Percentiles rank a stretch among this genome's conserved stretches.
Conservation (phyloP, 2,888 invertebrate species). For the Mesopsocus fuscifrons region DNA sequence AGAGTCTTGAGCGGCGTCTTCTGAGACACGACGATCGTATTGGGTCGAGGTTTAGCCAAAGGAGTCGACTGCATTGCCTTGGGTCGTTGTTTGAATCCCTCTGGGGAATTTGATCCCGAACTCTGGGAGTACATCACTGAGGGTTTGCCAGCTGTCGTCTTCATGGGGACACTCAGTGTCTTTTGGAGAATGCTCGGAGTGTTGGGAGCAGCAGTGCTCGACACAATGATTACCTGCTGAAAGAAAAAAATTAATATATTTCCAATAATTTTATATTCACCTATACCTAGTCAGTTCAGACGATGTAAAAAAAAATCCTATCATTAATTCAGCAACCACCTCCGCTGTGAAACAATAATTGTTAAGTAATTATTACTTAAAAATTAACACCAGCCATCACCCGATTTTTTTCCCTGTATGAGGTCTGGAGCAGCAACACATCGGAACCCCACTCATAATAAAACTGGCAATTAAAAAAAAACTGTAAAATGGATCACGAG, state of each 20-base stretch:
- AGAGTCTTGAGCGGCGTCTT: neutral
- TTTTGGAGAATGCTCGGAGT: slow-evolving; percentile 16
- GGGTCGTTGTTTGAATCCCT: neutral
- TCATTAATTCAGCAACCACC: too few species aligned
- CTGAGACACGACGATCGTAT: neutral
- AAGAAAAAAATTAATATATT: slow-evolving; percentile 1
- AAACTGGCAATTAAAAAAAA: too few species aligned
- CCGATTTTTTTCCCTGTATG: too few species aligned
- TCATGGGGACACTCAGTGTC: slow-evolving; percentile 16
- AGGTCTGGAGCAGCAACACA: too few species aligned
- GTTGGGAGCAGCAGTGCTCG: slow-evolving; percentile 13
- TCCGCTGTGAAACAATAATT: too few species aligned
- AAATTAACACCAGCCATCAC: too few species aligned
- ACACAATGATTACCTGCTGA: slow-evolving; percentile 16
- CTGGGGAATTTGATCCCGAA: neutral
- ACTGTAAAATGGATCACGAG: too few species aligned
- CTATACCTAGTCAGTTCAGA: neutral
- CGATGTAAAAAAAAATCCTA: too few species aligned
- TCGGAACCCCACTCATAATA: too few species aligned
- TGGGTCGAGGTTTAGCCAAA: neutral
- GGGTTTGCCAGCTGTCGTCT: slow-evolving; percentile 12
- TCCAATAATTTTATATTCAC: neutral
- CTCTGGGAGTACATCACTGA: slow-evolving; percentile 2
- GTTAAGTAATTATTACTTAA: too few species aligned
- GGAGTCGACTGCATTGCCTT: neutral